phyloP scores from a whole-genome alignment of 2,888 invertebrate genomes.

The Drosophila melanosoma region DNA sequence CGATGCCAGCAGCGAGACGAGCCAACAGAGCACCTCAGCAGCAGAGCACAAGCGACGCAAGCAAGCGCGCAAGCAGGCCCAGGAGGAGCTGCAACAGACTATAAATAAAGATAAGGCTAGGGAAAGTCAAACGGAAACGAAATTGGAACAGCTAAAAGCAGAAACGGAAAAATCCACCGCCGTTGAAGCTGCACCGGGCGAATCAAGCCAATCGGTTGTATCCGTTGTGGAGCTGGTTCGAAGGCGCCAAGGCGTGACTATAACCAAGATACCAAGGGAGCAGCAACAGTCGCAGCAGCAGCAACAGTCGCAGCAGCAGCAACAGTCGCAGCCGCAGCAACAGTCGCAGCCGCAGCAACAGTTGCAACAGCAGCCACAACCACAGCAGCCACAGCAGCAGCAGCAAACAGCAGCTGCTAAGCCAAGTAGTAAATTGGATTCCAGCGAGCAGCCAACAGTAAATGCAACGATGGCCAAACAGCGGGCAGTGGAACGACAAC shows the following conservation, averaged over 20 bases:
- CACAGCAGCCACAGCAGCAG: neutral
- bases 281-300: constrained; percentile 18
- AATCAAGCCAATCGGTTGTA: constrained; percentile 40
- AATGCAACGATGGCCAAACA: constrained; percentile 37
- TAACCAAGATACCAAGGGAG: constrained; percentile 76
- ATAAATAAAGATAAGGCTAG: neutral
- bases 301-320: neutral
- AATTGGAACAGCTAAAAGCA: neutral
- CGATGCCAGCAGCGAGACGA: constrained; percentile 56
- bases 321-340: neutral
- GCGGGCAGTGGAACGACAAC: constrained; percentile 62
- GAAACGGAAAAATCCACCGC: neutral
- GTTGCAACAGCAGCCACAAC: neutral
- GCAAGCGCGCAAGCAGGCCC: constrained; percentile 51
- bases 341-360: neutral
- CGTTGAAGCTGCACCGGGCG: neutral
- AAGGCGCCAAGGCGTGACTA: constrained; percentile 80
- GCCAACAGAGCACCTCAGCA: constrained; percentile 18
- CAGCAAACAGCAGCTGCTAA: neutral
- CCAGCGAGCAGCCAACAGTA: constrained; percentile 10
- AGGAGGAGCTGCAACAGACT: neutral
- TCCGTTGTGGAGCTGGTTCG: constrained; percentile 73
- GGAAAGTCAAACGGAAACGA: neutral
- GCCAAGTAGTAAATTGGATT: constrained; percentile 12
- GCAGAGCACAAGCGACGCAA: constrained; percentile 50